A percentile compares a stretch with the other conserved stretches of the same genome.
Conservation (phyloP, 2,797 vertebrate species). For the Scleropages formosus region DNA sequence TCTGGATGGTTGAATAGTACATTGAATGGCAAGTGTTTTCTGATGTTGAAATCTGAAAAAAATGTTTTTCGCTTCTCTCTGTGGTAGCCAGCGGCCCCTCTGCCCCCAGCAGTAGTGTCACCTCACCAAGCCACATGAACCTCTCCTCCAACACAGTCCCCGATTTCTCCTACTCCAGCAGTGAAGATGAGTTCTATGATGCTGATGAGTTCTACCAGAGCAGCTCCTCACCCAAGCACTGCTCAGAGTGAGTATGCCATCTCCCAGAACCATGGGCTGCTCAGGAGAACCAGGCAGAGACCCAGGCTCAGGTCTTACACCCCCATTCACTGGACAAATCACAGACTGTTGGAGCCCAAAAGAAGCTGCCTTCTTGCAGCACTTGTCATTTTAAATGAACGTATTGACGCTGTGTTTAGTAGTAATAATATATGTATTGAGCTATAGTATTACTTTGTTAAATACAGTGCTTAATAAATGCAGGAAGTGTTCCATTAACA, state of each 20-base stretch:
- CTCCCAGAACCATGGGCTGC: neutral
- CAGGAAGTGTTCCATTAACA: no score
- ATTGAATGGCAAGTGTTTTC: no score
- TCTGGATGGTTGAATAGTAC: neutral
- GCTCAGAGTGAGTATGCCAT: conserved; percentile 84
- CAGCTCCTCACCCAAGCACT: conserved; percentile 89
- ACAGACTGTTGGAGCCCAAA: no score
- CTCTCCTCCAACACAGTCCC: conserved; percentile 91
- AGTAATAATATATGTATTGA: no score
- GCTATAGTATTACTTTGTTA: no score
- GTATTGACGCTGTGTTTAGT: no score
- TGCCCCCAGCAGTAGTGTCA: conserved; percentile 88
- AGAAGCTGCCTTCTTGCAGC: no score
- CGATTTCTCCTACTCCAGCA: conserved; percentile 98
- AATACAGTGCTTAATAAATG: no score
- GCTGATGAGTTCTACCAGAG: conserved; percentile 96
- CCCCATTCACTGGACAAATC: no score
- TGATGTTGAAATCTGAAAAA: neutral
- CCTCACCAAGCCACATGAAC: conserved; percentile 89
- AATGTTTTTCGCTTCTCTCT: neutral
- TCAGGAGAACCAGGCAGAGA: neutral
- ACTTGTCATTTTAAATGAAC: no score
- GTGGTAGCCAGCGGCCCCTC: conserved; percentile 87
- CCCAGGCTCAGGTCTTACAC: neutral
- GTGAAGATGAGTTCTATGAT: conserved; percentile 98